These are phyloP conservation scores for Ganaspis brasiliensis DNA, from an alignment of 2,888 invertebrate species.

Conservation along the genomic window DNA sequence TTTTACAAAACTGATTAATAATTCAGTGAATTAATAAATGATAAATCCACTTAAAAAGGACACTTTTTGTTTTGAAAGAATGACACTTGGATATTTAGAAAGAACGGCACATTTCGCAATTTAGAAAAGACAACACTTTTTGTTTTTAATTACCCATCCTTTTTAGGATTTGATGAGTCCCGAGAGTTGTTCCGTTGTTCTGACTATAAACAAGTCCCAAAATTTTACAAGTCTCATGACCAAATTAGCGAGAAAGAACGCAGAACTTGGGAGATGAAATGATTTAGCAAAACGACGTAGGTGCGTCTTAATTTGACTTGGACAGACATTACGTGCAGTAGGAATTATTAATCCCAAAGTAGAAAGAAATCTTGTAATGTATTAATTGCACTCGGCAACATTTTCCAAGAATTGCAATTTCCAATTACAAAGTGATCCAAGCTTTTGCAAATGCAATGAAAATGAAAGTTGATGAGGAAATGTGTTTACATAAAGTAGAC, in stretches of 20 bases:
- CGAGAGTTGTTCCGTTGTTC: too few species aligned
- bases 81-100: too few species aligned
- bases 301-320: constrained; percentile 23
- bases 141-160: too few species aligned
- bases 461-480: constrained; percentile 6
- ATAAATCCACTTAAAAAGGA: too few species aligned
- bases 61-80: not conserved
- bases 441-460: not conserved
- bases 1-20: too few species aligned
- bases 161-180: too few species aligned
- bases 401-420: not conserved
- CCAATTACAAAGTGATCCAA: not conserved
- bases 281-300: constrained; percentile 9
- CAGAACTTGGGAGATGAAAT: not conserved
- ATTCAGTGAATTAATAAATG: too few species aligned
- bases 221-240: too few species aligned
- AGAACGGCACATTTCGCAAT: too few species aligned
- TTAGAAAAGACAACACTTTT: not conserved
- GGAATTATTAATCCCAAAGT: not conserved
- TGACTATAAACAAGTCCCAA: too few species aligned
- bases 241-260: too few species aligned
- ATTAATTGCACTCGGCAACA: not conserved
- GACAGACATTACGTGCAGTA: not conserved
- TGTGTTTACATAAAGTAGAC: constrained; percentile 19
- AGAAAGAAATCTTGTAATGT: not conserved